Percentiles rank a stretch among this genome's conserved stretches.
phyloP scores from a whole-genome alignment of 2,113 vertebrate genomes.

The Polyodon spathula region DNA sequence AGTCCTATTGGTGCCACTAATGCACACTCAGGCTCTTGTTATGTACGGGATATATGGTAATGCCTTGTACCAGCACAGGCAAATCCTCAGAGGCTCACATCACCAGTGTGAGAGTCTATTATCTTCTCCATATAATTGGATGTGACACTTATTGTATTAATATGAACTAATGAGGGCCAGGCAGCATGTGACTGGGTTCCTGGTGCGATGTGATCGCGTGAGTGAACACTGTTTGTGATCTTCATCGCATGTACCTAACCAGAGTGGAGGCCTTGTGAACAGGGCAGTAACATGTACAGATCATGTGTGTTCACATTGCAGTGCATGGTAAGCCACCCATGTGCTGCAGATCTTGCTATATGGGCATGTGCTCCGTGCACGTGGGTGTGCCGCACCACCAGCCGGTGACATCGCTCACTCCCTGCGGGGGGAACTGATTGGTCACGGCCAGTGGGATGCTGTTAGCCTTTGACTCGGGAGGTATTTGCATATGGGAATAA shows the following conservation, averaged over 20 bases:
- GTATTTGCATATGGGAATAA: not conserved
- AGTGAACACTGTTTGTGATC: conserved; percentile 10
- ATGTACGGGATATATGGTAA: too few species aligned
- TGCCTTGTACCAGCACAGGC: too few species aligned
- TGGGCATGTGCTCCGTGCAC: not conserved
- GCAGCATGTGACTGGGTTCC: conserved; percentile 54
- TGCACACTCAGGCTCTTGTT: too few species aligned
- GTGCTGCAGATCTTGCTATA: not conserved
- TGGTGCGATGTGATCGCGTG: conserved; percentile 52
- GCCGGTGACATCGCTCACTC: not conserved
- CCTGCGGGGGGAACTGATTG: conserved; percentile 9
- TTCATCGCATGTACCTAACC: not conserved
- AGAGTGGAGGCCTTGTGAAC: conserved; percentile 25
- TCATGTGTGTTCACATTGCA: not conserved
- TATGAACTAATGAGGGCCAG: conserved; percentile 57
- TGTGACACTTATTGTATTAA: conserved; percentile 64
- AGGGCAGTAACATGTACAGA: conserved; percentile 20
- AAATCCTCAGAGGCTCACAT: too few species aligned
- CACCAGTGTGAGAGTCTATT: not conserved
- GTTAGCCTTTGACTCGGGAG: conserved; percentile 9
- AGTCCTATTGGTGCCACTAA: too few species aligned
- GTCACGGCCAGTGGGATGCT: conserved; percentile 14
- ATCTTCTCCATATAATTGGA: conserved; percentile 52
- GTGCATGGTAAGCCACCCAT: too few species aligned
- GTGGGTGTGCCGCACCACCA: not conserved